phyloP scores from a whole-genome alignment of 2,113 vertebrate genomes.

The Brachirus orientalis region DNA sequence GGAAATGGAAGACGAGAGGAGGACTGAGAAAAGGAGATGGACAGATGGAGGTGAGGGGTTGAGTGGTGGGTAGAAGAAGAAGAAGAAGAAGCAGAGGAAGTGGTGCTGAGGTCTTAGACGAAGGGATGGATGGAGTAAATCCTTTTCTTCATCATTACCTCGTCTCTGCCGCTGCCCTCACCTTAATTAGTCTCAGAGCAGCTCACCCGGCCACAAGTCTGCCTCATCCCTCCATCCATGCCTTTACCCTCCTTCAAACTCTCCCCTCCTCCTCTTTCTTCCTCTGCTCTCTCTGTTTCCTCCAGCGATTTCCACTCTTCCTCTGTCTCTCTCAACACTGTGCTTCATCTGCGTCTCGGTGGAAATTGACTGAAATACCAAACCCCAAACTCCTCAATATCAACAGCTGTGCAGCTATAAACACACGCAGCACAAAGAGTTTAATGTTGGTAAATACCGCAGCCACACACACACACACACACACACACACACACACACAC shows the following conservation, averaged over 20 bases:
- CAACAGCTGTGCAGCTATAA: conserved; percentile 75
- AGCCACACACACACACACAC: conserved; percentile 40
- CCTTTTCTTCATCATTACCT: conserved; percentile 85
- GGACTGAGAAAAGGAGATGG: conserved; percentile 15
- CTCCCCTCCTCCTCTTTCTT: conserved; percentile 51
- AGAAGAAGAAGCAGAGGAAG: background rate
- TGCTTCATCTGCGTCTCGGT: conserved; percentile 74
- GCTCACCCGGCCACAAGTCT: conserved; percentile 72
- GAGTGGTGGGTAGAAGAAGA: conserved; percentile 43
- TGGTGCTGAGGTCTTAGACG: conserved; percentile 49
- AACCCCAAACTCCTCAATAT: conserved; percentile 75
- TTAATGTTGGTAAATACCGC: conserved; percentile 77
- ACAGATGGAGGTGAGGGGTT: conserved; percentile 20
- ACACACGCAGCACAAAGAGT: conserved; percentile 65
- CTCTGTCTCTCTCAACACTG: conserved; percentile 61
- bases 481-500: conserved; percentile 30
- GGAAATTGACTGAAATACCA: conserved; percentile 80
- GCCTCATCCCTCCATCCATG: conserved; percentile 61
- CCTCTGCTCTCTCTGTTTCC: conserved; percentile 60
- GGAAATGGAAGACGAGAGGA: conserved; percentile 24
- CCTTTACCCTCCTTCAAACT: conserved; percentile 45
- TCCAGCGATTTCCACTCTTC: conserved; percentile 70
- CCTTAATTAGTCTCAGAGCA: conserved; percentile 87
- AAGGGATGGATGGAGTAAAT: conserved; percentile 78
- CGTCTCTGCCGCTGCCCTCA: conserved; percentile 79